Evolutionary conservation across 92 coral and sea anemone species (phyloP), one percentile per base, ranked within the genome.

Genomic region (Montipora capitata): DNA sequence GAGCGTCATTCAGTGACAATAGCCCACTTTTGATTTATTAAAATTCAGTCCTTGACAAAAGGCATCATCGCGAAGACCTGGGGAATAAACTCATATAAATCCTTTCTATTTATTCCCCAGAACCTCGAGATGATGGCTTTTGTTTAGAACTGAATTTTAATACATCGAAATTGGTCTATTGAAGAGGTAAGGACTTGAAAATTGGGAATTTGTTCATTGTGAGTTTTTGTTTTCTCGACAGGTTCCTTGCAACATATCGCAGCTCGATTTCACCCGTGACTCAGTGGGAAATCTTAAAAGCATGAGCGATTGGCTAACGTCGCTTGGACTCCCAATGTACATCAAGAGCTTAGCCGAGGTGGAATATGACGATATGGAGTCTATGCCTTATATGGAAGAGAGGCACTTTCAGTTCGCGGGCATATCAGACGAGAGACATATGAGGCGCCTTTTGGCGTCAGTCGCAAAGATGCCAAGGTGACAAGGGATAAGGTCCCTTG

Each of bases 271-370:
- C 43, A 88, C 88, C 7, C 86, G 85, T 14, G 98, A 97, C 77
- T 74, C 91, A 16, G 83, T 90, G 2, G 99, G 98, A 14, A 76
- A 91, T 65, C 79, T 96, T 80, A 65, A 76, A 49, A 88, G 92
- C n/a, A 10, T 94, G 43, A 87, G 74, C n/a, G 97, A 93, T 10
- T 96, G 99, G 99, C 79, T 96, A 38, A 86, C 91, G 12, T 96
- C 99, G 10, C 91, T 96, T 20, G 99, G 99, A 0, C 78, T 96
- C 3, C 99, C 99, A 8, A 96, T 95, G 99, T 96, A 96, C 45
- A 90, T 93, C 63, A 94, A 91, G 64, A 95, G 89, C 58, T 61
- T 96, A 10, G 78, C 49, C 15, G 99, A 96, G 72, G 99, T 94
- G 40, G 96, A 93, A 16, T 96, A 93, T 81, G 99, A 95, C 67